Evolutionary conservation across 2,797 vertebrate genomes (phyloP), one percentile per base, ranked within the genome.

Genomic region (Aplochiton taeniatus): DNA sequence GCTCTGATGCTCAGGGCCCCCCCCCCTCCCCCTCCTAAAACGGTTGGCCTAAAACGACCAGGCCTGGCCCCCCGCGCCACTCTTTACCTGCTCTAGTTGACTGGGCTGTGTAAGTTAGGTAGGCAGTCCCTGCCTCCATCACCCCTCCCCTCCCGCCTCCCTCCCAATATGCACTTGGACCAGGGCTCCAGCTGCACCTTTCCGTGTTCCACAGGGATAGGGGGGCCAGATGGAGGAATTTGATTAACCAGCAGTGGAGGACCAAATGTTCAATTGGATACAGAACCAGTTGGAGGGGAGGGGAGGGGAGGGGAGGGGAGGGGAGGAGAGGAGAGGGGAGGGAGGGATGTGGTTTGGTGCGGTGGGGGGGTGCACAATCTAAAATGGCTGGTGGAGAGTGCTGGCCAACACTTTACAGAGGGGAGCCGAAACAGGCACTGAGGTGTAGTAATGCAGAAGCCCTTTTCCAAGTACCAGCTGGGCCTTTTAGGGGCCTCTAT

Each of bases 211-310:
- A 91, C 91, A 85, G 96, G 95, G 96, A 96, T 81, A 88, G 70
- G 91, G 93, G 92, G 93, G 95, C 95, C 97, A 98, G 96, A 98
- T 98, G 96, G 97, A 98, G 95, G 96, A 97, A 97, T 98, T 98
- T 98, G 96, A 98, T 98, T 98, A 98, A 97, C 95, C 95, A 96
- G 96, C 95, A 98, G 96, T 96, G 94, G 95, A 97, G 95, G 95
- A 96, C 96, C 96, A 98, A 99, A 97, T 98, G 96, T 98, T 98
- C 95, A 95, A 94, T 97, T 98, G 96, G 96, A 97, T 97, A 95
- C 95, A 95, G 94, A 96, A 95, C 93, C 94, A 93, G 95, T 96
- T 94, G 93, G 94, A 96, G 95, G 94, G 94, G 92, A 91, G 94
- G 94, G 93, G 94, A 93, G 93, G 94, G 94, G 90, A 92, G 93